Percentiles rank a stretch among this genome's conserved stretches.
Evolutionary conservation across 2,113 vertebrate species (phyloP).

Genomic region (Neoarius graeffei): DNA sequence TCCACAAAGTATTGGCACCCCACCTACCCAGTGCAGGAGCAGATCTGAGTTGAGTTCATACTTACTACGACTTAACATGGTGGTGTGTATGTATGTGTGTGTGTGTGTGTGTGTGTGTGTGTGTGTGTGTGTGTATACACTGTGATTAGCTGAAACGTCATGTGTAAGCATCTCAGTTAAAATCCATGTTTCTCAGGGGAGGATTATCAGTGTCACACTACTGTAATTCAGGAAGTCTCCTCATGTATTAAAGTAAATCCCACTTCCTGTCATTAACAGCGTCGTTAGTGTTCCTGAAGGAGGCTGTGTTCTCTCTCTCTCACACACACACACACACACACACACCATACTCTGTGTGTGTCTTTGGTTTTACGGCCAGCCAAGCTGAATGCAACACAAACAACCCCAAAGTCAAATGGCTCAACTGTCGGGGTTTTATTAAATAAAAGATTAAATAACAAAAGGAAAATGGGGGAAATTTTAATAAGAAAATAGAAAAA

Average conservation of each 20-base stretch:
- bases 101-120: not conserved
- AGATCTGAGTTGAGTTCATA: not conserved
- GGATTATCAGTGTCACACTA: not conserved
- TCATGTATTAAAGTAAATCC: not conserved
- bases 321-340: too few species aligned
- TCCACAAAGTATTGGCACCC: not conserved
- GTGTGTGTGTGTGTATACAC: not conserved
- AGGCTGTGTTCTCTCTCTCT: too few species aligned
- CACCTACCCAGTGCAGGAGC: not conserved
- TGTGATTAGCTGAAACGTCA: not conserved
- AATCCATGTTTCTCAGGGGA: not conserved
- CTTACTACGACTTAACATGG: not conserved
- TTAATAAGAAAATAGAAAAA: too few species aligned
- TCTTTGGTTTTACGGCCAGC: too few species aligned
- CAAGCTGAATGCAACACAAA: too few species aligned
- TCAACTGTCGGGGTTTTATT: too few species aligned
- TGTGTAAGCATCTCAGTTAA: not conserved
- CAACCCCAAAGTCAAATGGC: too few species aligned
- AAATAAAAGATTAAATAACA: too few species aligned
- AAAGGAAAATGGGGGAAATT: too few species aligned
- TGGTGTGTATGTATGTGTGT: not conserved
- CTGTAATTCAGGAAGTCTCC: not conserved
- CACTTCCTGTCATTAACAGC: conserved; percentile 2
- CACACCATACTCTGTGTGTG: too few species aligned
- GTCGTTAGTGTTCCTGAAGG: not conserved